Evolutionary conservation across 2,113 vertebrate genomes (phyloP).

Genomic region (Oxyura jamaicensis): DNA sequence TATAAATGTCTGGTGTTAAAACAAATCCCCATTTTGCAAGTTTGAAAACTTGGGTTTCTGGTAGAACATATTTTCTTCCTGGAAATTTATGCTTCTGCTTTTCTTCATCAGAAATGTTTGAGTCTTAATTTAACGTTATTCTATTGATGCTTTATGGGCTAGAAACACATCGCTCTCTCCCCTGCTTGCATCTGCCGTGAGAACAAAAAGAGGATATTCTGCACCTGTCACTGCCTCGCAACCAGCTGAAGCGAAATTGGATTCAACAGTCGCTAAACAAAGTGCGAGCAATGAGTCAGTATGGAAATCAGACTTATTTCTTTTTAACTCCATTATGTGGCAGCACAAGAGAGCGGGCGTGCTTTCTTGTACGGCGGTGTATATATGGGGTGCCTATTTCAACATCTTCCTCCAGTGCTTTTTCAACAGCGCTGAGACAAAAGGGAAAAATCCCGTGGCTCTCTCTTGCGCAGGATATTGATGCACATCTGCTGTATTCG

Average conservation of each 20-base stretch:
- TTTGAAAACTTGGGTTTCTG: neutral
- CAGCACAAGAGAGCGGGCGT: neutral
- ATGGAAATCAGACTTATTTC: conserved; percentile 47
- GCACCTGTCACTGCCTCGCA: conserved; percentile 51
- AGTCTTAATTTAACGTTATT: conserved; percentile 20
- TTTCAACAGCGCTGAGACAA: neutral
- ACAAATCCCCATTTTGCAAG: neutral
- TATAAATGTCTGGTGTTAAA: neutral
- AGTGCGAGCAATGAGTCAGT: conserved; percentile 46
- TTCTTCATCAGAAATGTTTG: conserved; percentile 20
- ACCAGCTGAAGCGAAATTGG: neutral
- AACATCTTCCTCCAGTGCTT: neutral
- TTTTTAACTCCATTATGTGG: neutral
- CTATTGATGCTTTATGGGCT: neutral
- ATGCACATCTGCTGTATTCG: neutral
- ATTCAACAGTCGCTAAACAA: neutral
- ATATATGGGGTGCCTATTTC: neutral
- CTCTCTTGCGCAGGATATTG: neutral
- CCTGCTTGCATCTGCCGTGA: conserved; percentile 9
- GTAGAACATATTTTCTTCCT: neutral
- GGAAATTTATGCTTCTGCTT: neutral
- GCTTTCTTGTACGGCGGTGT: neutral
- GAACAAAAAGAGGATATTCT: conserved; percentile 33
- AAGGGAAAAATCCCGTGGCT: neutral
- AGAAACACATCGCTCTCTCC: neutral